These are phyloP conservation scores for Drosophila aldrichi DNA, from an alignment of 2,888 invertebrate genomes.

Conservation along the genomic window DNA sequence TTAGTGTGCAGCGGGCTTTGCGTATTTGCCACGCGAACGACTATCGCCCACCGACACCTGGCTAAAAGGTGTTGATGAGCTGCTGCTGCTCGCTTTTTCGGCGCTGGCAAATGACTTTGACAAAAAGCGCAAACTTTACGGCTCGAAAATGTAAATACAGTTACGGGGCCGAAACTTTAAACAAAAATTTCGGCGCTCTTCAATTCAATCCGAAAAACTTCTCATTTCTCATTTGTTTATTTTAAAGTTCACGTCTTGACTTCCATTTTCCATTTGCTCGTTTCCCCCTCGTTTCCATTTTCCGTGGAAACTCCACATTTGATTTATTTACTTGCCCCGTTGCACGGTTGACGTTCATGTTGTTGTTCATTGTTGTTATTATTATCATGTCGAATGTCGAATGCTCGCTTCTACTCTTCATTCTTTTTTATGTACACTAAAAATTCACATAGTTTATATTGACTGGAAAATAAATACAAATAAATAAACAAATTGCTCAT, in stretches of 20 bases:
- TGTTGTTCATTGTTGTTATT: slow-evolving; percentile 50
- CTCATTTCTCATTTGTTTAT: slow-evolving; percentile 39
- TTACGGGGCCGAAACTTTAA: background rate
- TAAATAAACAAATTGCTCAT: slow-evolving; percentile 75
- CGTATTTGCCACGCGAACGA: slow-evolving; percentile 58
- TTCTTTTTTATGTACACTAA: slow-evolving; percentile 74
- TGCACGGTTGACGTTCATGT: slow-evolving; percentile 39
- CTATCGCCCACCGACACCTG: slow-evolving; percentile 17
- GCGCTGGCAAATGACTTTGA: slow-evolving; percentile 34
- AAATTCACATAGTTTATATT: slow-evolving; percentile 84
- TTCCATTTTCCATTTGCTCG: slow-evolving; percentile 22
- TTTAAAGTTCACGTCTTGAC: slow-evolving; percentile 45
- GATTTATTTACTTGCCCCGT: slow-evolving; percentile 73
- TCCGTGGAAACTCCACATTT: slow-evolving; percentile 60
- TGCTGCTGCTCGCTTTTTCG: slow-evolving; percentile 15
- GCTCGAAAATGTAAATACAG: slow-evolving; percentile 44
- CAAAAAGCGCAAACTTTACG: slow-evolving; percentile 45
- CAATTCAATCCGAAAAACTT: background rate
- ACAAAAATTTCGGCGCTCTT: background rate
- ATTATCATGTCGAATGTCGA: slow-evolving; percentile 39
- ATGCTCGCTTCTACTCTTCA: slow-evolving; percentile 29
- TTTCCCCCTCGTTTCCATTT: background rate
- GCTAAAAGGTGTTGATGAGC: slow-evolving; percentile 79
- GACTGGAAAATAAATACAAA: slow-evolving; percentile 85
- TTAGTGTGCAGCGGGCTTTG: slow-evolving; percentile 73